Percentiles rank a stretch among this genome's conserved stretches.
These are phyloP conservation scores for Passer montanus DNA, from an alignment of 2,113 vertebrate species.

Conservation along the genomic window DNA sequence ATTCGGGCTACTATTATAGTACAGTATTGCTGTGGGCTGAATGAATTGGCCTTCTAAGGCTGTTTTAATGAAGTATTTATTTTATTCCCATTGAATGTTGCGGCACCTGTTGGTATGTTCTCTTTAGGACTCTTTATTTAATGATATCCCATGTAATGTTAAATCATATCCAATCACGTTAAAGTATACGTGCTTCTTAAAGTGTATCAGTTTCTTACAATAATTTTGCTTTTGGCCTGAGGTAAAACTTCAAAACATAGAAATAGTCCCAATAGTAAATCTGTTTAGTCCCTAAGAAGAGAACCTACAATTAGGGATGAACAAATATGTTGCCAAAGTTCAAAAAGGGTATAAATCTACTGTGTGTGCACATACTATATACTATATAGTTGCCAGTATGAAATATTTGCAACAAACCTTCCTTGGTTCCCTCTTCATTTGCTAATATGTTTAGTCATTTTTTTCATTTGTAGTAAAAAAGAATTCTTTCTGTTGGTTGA, in stretches of 20 bases:
- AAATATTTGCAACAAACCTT: neutral
- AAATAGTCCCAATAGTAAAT: neutral
- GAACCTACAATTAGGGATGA: neutral
- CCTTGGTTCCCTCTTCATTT: neutral
- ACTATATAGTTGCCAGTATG: neutral
- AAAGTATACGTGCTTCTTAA: neutral
- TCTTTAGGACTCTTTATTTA: neutral
- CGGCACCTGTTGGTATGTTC: neutral
- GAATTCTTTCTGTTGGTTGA: neutral
- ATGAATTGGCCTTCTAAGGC: neutral
- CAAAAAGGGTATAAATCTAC: neutral
- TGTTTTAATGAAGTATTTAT: neutral
- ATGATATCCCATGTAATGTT: neutral
- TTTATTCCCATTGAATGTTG: neutral
- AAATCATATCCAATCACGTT: neutral
- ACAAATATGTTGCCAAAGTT: neutral
- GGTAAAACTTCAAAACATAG: neutral
- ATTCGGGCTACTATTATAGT: neutral
- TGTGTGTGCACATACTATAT: neutral
- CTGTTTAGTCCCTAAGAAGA: neutral
- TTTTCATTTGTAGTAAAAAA: neutral
- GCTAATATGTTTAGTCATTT: neutral
- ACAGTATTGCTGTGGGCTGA: neutral
- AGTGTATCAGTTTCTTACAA: neutral
- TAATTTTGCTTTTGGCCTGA: neutral